phyloP scores from a whole-genome alignment of 2,888 invertebrate genomes.

The Hyppa rectilinea region DNA sequence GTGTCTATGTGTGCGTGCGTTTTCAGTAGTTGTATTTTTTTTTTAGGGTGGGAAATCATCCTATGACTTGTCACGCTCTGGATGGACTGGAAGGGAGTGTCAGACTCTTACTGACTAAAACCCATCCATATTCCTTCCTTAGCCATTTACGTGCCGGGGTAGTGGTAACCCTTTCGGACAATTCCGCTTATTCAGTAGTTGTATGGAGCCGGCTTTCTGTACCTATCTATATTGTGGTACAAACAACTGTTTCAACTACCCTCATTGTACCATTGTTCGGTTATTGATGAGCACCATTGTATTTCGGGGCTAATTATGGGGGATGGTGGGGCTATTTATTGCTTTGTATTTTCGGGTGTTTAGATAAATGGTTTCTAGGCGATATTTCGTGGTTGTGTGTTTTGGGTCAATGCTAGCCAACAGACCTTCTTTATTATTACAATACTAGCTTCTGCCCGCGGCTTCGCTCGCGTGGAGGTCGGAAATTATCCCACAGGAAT shows the following conservation, averaged over 20 bases:
- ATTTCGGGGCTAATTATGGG: conserved; percentile 40
- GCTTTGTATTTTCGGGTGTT: conserved; percentile 16
- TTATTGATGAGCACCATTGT: conserved; percentile 54
- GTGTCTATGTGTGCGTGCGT: not conserved
- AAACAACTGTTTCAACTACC: conserved; percentile 17
- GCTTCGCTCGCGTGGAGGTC: too few species aligned
- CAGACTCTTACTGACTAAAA: too few species aligned
- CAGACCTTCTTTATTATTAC: not conserved
- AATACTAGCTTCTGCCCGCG: too few species aligned
- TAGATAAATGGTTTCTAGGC: not conserved
- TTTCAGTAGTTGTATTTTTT: too few species aligned
- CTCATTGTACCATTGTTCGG: conserved; percentile 43
- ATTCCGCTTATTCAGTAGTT: too few species aligned
- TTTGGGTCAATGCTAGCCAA: not conserved
- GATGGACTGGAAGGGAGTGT: too few species aligned
- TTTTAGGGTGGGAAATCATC: too few species aligned
- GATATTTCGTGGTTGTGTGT: not conserved
- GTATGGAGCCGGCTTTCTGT: not conserved
- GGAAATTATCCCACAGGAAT: too few species aligned
- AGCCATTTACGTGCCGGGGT: too few species aligned
- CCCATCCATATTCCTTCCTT: too few species aligned
- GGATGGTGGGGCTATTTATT: conserved; percentile 15
- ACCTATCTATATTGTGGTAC: not conserved
- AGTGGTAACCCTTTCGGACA: too few species aligned
- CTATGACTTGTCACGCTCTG: too few species aligned